phyloP scores from a whole-genome alignment of 2,888 invertebrate genomes.

The Slavum lentiscoides region DNA sequence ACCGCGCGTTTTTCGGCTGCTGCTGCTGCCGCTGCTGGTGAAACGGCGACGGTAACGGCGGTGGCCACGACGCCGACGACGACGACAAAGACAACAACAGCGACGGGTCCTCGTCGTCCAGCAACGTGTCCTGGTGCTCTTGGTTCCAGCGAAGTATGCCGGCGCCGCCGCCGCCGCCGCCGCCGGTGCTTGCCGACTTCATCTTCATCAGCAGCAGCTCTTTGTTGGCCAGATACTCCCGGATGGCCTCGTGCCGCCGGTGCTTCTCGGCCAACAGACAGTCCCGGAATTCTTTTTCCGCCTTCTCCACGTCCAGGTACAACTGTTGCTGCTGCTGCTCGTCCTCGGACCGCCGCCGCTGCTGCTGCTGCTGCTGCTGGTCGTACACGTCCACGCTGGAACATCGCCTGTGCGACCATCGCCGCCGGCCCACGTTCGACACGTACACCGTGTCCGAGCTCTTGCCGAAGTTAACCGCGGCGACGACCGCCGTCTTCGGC shows the following conservation, averaged over 20 bases:
- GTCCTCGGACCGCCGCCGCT: too few relatives aligned
- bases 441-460: constrained; percentile 43
- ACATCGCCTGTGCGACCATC: constrained; percentile 23
- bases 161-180: too few relatives aligned
- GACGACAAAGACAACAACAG: background rate
- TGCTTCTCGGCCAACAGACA: constrained; percentile 20
- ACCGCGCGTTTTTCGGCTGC: background rate
- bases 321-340: background rate
- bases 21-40: background rate
- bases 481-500: background rate
- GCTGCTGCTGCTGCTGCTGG: background rate
- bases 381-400: constrained; percentile 47
- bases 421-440: constrained; percentile 4
- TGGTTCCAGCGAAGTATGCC: constrained; percentile 41
- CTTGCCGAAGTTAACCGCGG: background rate
- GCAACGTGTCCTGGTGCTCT: constrained; percentile 38
- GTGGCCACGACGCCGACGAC: background rate
- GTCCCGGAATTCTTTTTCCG: constrained; percentile 40
- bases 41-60: background rate
- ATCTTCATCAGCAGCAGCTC: constrained; percentile 54
- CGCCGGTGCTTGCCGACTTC: constrained; percentile 52
- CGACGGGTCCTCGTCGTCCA: constrained; percentile 35
- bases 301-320: constrained; percentile 35
- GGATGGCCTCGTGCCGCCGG: constrained; percentile 46
- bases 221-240: constrained; percentile 54